A percentile compares a stretch with the other conserved stretches of the same genome.
phyloP scores from a whole-genome alignment of 2,888 invertebrate genomes.

The Tyria jacobaeae region DNA sequence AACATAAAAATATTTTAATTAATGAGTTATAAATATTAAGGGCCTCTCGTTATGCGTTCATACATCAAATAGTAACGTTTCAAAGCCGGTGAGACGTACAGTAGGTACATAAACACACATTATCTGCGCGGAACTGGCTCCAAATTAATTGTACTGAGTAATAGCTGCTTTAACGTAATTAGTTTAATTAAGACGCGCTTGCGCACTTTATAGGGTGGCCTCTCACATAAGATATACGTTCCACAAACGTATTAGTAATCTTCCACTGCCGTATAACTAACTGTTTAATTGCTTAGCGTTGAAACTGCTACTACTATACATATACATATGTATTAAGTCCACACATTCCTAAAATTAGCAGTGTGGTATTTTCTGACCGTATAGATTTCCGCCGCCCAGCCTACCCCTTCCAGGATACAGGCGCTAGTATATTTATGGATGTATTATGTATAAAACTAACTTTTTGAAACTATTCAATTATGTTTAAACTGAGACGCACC shows the following conservation, averaged over 20 bases:
- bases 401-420: no score
- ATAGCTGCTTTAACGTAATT: constrained; percentile 42
- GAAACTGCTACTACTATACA: not conserved
- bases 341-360: no score
- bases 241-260: not conserved
- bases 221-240: constrained; percentile 3
- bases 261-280: not conserved
- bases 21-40: constrained; percentile 1
- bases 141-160: constrained; percentile 35
- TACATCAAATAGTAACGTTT: not conserved
- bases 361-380: no score
- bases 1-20: not conserved
- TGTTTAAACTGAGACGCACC: no score
- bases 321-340: no score
- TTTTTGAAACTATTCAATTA: no score
- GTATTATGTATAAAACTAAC: no score
- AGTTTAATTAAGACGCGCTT: constrained; percentile 55
- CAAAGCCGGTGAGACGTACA: not conserved
- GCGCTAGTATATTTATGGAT: no score
- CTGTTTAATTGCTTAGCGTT: not conserved
- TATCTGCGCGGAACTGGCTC: constrained; percentile 19
- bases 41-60: not conserved
- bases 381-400: no score
- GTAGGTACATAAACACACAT: not conserved
- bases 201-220: constrained; percentile 28